Conservation (phyloP, 2,888 invertebrate species). For the Drosophila sordidula region DNA sequence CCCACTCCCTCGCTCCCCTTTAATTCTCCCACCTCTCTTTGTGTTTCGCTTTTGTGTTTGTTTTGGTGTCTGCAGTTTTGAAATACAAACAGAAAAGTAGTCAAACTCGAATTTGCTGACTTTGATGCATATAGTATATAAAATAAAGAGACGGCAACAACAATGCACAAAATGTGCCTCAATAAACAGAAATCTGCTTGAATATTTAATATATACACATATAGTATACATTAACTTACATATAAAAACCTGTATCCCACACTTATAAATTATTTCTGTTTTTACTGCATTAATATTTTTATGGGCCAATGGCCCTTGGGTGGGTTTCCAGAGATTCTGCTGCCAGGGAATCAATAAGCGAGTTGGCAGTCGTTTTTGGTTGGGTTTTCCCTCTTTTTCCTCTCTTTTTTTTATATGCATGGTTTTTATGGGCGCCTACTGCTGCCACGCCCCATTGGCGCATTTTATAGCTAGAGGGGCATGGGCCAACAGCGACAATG, state of each 20-base stretch:
- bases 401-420: neutral
- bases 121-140: slow-evolving; percentile 52
- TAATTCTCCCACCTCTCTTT: too few species aligned
- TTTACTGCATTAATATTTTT: slow-evolving; percentile 59
- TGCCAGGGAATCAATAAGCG: slow-evolving; percentile 46
- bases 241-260: slow-evolving; percentile 11
- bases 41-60: slow-evolving; percentile 30
- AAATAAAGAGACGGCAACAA: slow-evolving; percentile 28
- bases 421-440: slow-evolving; percentile 45
- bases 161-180: slow-evolving; percentile 36
- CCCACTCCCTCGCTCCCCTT: too few species aligned
- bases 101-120: slow-evolving; percentile 69
- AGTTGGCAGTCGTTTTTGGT: slow-evolving; percentile 22
- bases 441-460: slow-evolving; percentile 49
- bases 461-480: slow-evolving; percentile 43
- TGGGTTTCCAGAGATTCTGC: neutral
- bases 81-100: slow-evolving; percentile 68
- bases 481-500: neutral
- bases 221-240: neutral
- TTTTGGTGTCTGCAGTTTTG: slow-evolving; percentile 61
- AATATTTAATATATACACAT: slow-evolving; percentile 34
- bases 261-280: slow-evolving; percentile 45
- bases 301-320: slow-evolving; percentile 32
- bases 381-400: slow-evolving; percentile 45
- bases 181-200: slow-evolving; percentile 51